Conservation (phyloP, 2,797 vertebrate species). For the Columba guinea region DNA sequence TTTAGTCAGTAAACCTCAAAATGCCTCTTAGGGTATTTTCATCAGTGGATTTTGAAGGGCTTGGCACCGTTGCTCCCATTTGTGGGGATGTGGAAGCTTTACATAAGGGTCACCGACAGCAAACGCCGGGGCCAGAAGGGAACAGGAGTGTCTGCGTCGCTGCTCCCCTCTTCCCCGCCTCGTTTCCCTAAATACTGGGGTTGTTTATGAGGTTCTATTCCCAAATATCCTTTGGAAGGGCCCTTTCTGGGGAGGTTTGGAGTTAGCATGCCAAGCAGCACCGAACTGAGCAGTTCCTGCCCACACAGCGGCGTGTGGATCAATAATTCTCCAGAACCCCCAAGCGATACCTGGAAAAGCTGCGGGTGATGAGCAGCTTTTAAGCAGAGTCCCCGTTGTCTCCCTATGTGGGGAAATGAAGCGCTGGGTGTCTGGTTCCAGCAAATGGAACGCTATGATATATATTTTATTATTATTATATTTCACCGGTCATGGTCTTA, state of each 20-base stretch:
- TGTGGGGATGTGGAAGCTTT: not conserved
- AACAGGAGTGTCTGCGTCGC: fast-evolving
- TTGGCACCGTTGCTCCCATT: not conserved
- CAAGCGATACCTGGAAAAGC: not conserved
- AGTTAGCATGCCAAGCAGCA: not conserved
- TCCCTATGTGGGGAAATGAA: not conserved
- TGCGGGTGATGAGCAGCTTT: not conserved
- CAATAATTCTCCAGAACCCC: not conserved
- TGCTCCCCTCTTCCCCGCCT: not conserved
- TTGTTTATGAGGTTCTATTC: not conserved
- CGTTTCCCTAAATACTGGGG: too few species aligned
- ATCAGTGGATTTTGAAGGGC: not conserved
- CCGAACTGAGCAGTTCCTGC: not conserved
- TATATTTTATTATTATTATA: not conserved
- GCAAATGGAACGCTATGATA: not conserved
- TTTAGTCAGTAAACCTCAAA: not conserved
- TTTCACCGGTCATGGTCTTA: not conserved
- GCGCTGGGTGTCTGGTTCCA: not conserved
- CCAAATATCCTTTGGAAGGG: not conserved
- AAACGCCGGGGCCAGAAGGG: not conserved
- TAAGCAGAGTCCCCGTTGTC: not conserved
- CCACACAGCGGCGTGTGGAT: not conserved
- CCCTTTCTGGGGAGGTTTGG: not conserved
- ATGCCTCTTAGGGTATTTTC: not conserved
- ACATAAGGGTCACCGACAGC: fast-evolving